phyloP scores from a whole-genome alignment of 2,113 vertebrate genomes.

The Apteryx mantelli region DNA sequence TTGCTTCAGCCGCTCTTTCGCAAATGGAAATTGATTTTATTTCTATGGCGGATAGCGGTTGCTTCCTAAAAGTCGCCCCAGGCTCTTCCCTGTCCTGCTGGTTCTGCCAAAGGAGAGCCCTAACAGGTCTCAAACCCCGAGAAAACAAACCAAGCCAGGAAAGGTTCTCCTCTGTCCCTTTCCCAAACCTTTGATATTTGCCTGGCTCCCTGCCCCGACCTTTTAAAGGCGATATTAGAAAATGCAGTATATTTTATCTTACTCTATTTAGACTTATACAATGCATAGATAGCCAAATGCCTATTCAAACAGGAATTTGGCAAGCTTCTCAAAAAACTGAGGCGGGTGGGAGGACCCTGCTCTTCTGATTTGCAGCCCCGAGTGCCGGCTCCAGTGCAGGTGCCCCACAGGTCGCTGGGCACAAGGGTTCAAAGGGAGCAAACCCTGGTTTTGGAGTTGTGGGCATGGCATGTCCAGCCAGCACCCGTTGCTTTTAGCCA shows the following conservation, averaged over 20 bases:
- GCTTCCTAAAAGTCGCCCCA: background rate
- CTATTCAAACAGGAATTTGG: background rate
- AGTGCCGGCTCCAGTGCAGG: background rate
- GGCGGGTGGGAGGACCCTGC: too few relatives aligned
- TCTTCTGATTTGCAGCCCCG: background rate
- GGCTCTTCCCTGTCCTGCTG: background rate
- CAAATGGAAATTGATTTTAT: background rate
- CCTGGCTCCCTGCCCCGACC: background rate
- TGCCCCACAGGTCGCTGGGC: background rate
- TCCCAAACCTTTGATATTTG: background rate
- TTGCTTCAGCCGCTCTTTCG: background rate
- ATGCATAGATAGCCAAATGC: background rate
- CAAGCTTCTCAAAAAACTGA: background rate
- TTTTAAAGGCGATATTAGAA: background rate
- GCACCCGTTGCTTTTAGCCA: background rate
- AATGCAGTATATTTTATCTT: background rate
- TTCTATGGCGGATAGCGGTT: background rate
- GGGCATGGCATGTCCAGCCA: accelerated
- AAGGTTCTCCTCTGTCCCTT: background rate
- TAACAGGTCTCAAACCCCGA: accelerated
- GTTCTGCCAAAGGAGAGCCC: background rate
- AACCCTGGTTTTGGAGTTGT: accelerated
- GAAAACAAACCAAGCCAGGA: background rate
- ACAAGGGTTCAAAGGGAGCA: background rate
- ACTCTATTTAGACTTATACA: background rate